These are phyloP conservation scores for Macrochelys suwanniensis DNA, from an alignment of 2,797 vertebrate genomes.

Conservation along the genomic window DNA sequence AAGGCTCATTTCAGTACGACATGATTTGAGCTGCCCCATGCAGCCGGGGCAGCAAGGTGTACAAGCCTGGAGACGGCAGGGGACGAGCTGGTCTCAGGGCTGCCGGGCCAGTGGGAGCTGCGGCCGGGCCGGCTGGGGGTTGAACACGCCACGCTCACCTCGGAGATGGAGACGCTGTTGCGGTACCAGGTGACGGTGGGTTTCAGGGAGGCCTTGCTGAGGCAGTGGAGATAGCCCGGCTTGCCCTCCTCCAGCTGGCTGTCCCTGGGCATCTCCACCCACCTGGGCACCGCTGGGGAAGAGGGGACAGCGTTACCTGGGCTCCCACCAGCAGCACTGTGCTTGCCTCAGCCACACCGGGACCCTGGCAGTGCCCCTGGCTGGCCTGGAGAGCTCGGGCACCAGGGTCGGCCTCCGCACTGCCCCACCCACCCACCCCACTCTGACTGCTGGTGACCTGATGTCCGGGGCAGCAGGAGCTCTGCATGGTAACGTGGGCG, in stretches of 20 bases:
- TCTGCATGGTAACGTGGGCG: too few relatives aligned
- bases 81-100: too few relatives aligned
- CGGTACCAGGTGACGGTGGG: constrained; percentile 92
- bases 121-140: background rate
- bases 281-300: constrained; percentile 88
- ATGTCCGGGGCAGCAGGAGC: too few relatives aligned
- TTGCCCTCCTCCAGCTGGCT: constrained; percentile 93
- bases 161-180: constrained; percentile 86
- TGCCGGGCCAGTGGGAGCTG: too few relatives aligned
- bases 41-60: too few relatives aligned
- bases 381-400: background rate
- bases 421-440: too few relatives aligned
- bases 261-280: constrained; percentile 92
- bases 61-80: too few relatives aligned
- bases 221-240: constrained; percentile 94
- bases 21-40: background rate
- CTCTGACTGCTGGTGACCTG: too few relatives aligned
- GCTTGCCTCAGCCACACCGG: background rate
- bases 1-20: background rate
- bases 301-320: background rate
- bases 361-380: background rate
- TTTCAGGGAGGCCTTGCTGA: constrained; percentile 89
- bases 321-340: background rate
- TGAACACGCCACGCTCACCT: constrained; percentile 80
- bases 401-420: too few relatives aligned